Conservation (phyloP, 2,888 invertebrate species). For the Lasioglossum oenotherae region DNA sequence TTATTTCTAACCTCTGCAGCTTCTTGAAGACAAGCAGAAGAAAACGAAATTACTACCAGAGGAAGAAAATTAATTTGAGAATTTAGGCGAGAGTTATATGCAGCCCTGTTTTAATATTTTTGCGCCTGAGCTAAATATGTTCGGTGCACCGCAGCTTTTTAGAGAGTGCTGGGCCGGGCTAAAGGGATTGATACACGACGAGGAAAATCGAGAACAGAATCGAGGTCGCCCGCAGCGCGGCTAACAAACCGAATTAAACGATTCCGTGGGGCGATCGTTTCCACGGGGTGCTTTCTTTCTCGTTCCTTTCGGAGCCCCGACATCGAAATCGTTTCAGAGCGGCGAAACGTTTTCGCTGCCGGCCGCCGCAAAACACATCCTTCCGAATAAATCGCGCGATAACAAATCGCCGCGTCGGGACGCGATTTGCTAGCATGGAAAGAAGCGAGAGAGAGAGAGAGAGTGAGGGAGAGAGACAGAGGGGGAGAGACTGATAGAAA, state of each 20-base stretch:
- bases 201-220: neutral
- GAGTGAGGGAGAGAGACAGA: neutral
- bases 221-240: neutral
- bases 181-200: neutral
- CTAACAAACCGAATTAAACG: slow-evolving; percentile 1
- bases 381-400: slow-evolving; percentile 37
- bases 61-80: too few species aligned
- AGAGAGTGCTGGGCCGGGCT: neutral
- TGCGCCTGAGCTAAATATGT: neutral
- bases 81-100: neutral
- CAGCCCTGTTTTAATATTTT: neutral
- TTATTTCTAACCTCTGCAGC: neutral
- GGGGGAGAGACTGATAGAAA: slow-evolving; percentile 42
- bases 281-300: neutral
- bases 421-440: neutral
- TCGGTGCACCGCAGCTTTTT: neutral
- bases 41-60: neutral
- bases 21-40: neutral
- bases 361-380: slow-evolving; percentile 15
- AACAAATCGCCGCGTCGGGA: slow-evolving; percentile 35
- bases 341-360: neutral
- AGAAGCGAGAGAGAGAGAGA: neutral
- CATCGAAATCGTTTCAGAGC: neutral
- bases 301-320: neutral
- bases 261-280: neutral